Evolutionary conservation across 1,140 invertebrate species (phyloP).

Genomic region (Frieseomelitta varia): DNA sequence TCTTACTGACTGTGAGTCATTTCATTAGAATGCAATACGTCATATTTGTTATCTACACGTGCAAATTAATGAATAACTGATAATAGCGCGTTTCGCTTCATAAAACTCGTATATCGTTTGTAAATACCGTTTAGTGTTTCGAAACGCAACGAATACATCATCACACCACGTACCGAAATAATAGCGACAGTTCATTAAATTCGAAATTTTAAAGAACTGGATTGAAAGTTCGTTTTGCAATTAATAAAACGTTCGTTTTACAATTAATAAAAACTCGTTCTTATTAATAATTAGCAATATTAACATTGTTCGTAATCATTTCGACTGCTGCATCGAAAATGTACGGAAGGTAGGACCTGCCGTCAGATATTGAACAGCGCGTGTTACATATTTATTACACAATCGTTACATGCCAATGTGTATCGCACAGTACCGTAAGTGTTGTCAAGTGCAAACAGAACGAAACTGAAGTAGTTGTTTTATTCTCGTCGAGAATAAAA

Average conservation of each 20-base stretch:
- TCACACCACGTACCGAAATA: neutral
- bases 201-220: no score
- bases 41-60: neutral
- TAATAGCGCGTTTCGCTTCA: neutral
- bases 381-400: neutral
- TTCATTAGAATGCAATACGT: neutral
- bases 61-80: neutral
- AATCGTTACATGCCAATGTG: neutral
- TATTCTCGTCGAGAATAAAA: neutral
- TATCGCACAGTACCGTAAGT: neutral
- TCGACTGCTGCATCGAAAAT: neutral
- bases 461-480: neutral
- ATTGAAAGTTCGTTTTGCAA: no score
- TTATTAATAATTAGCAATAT: no score
- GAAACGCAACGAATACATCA: neutral
- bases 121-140: no score
- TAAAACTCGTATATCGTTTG: neutral
- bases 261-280: no score
- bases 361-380: neutral
- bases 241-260: no score
- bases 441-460: neutral
- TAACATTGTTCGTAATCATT: no score
- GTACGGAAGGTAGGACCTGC: accelerated
- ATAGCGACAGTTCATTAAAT: no score
- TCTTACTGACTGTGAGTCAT: neutral